These are phyloP conservation scores for Clarias platycephalus DNA, from an alignment of 2,797 vertebrate genomes.

Conservation along the genomic window DNA sequence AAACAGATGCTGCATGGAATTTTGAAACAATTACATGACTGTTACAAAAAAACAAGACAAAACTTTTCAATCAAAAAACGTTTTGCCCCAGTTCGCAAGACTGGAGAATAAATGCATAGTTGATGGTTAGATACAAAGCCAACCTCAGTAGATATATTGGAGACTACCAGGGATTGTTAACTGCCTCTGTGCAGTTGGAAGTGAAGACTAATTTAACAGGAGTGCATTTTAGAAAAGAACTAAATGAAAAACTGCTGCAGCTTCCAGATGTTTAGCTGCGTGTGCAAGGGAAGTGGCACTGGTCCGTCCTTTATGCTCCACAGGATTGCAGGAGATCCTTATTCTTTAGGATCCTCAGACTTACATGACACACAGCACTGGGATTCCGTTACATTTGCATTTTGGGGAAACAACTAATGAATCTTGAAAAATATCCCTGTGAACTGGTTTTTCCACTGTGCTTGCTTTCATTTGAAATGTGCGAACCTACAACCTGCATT, in stretches of 20 bases:
- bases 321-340: background rate
- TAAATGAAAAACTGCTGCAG: background rate
- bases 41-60: too few relatives aligned
- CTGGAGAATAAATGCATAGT: background rate
- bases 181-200: background rate
- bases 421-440: background rate
- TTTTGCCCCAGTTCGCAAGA: too few relatives aligned
- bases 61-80: too few relatives aligned
- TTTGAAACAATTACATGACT: too few relatives aligned
- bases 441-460: background rate
- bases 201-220: background rate
- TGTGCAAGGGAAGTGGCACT: background rate
- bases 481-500: constrained; percentile 16
- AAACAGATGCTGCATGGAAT: too few relatives aligned
- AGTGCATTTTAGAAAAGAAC: background rate
- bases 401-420: background rate
- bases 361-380: background rate
- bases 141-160: background rate
- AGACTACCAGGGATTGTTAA: background rate
- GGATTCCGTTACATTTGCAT: constrained; percentile 17
- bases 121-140: background rate
- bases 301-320: background rate
- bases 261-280: background rate
- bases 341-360: background rate
- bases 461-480: background rate